Base-by-base conservation (phyloP, 2,888 invertebrate genomes). In the Morinoia aosen region DNA sequence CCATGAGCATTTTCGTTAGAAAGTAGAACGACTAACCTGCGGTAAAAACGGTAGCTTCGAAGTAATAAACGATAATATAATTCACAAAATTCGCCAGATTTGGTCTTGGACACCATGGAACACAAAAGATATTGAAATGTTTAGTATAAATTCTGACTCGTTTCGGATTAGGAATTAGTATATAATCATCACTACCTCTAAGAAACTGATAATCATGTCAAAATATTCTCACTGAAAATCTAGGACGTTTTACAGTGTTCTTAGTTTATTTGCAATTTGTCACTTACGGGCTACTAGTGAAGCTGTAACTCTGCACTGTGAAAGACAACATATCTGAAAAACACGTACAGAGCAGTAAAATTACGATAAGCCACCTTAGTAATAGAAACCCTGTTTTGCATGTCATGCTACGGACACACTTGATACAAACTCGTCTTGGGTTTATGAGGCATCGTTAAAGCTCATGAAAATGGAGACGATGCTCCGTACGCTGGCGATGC, bases 341-440 rank as follows among this genome's bases (percentile, higher is more conserved):
- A 90, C 14, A 90, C 12, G 90, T 11, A 40, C 40, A 90, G 48
- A 90, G 90, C 90, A 90, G 90, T 90, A 90, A 48, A 12, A 90
- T 76, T 76, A 90, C 90, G 48, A 90, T 90, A 90, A 90, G 90
- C 90, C 48, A 90, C 90, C 90, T 90, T 90, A 90, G 48, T 40
- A 39, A 48, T 90, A 90, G 14, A 39, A 90, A 90, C 90, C 90
- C 90, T 90, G 90, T 48, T 90, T 90, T 90, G 90, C 40, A 40
- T 39, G 90, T 90, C 90, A 39, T 90, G 90, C 90, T 76, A 76
- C 33, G 39, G 39, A 90, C 48, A 90, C 90, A 90, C 39, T 90
- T 90, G 90, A 90, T 48, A 90, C 90, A 4, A 90, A 90, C 48
- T 40, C 48, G 90, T 90, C 90, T 40, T 48, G 90, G 90, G 90